Evolutionary conservation across 2,888 invertebrate genomes (phyloP).

Genomic region (Napeogenes inachia): DNA sequence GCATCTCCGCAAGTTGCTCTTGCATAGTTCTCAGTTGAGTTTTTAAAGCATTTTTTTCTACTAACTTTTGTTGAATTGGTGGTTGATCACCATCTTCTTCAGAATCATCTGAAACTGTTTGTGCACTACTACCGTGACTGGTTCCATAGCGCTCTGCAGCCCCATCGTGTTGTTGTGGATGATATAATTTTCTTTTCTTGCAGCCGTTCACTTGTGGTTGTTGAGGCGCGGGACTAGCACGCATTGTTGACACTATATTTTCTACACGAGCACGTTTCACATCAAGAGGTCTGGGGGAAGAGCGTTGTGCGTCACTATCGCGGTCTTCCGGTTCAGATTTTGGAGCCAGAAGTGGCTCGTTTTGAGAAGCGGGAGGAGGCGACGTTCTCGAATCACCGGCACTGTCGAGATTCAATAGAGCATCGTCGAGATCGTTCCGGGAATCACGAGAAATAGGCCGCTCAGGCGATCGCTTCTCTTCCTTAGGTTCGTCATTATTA

Average conservation of each 20-base stretch:
- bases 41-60: slow-evolving; percentile 91
- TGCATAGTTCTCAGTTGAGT: slow-evolving; percentile 91
- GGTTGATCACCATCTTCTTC: slow-evolving; percentile 87
- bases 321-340: slow-evolving; percentile 82
- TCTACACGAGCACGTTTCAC: slow-evolving; percentile 96
- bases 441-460: slow-evolving; percentile 82
- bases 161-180: slow-evolving; percentile 94
- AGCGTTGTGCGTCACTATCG: slow-evolving; percentile 78
- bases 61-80: slow-evolving; percentile 89
- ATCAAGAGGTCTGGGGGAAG: slow-evolving; percentile 81
- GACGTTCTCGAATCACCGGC: slow-evolving; percentile 67
- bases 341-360: slow-evolving; percentile 77
- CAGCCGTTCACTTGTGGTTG: slow-evolving; percentile 91
- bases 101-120: slow-evolving; percentile 80
- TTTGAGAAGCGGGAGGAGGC: slow-evolving; percentile 77
- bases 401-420: slow-evolving; percentile 78
- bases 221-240: slow-evolving; percentile 87
- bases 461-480: slow-evolving; percentile 73
- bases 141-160: slow-evolving; percentile 79
- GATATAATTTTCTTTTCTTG: slow-evolving; percentile 96
- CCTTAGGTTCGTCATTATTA: slow-evolving; percentile 77
- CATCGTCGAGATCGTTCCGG: slow-evolving; percentile 78
- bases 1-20: slow-evolving; percentile 93
- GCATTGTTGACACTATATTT: slow-evolving; percentile 96
- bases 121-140: slow-evolving; percentile 69